phyloP scores from a whole-genome alignment of 2,888 invertebrate species.

The Fragum whitleyi region DNA sequence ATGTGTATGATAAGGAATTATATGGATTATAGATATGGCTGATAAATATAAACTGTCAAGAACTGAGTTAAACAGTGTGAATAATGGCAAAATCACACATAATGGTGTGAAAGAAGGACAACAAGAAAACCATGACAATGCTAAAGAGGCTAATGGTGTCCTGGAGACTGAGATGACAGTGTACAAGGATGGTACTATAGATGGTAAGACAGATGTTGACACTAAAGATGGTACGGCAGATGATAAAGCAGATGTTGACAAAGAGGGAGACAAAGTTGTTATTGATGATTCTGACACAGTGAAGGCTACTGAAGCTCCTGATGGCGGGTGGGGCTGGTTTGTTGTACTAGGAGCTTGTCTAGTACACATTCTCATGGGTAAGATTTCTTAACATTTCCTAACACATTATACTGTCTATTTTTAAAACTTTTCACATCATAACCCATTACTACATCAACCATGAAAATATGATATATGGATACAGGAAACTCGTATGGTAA shows the following conservation, averaged over 20 bases:
- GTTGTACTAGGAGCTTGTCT: conserved; percentile 73
- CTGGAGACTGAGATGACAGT: background rate
- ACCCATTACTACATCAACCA: no score
- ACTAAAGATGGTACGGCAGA: background rate
- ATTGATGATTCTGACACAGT: conserved; percentile 6
- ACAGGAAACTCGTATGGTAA: no score
- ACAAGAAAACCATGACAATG: no score
- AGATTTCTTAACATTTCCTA: background rate
- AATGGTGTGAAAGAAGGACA: no score
- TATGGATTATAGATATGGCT: no score
- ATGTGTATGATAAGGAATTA: no score
- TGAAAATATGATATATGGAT: no score
- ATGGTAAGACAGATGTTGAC: background rate
- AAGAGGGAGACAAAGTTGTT: background rate
- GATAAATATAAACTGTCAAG: no score
- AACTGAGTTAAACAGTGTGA: no score
- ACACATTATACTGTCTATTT: no score
- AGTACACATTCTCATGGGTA: conserved; percentile 73
- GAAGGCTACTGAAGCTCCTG: conserved; percentile 55
- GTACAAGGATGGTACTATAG: background rate
- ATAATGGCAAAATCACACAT: no score
- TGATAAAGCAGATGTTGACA: background rate
- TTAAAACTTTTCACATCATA: no score
- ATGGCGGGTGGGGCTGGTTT: conserved; percentile 81
- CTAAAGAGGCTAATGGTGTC: background rate